Evolutionary conservation across 2,797 vertebrate genomes (phyloP), one percentile per base, ranked within the genome.

Genomic region (Hozukius guyotensis): DNA sequence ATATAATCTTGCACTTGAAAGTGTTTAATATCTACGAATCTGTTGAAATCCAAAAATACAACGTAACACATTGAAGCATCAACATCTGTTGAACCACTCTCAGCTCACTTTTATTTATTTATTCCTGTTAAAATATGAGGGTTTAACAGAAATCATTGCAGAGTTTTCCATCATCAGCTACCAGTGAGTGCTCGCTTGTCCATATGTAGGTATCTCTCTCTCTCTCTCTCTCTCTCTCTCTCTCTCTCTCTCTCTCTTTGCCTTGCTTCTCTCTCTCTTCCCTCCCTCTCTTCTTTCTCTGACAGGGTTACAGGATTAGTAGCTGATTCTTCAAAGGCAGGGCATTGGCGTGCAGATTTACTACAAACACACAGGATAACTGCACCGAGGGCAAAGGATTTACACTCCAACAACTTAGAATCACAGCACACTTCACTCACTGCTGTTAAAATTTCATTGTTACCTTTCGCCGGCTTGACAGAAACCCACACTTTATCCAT

Each of bases 1-100:
- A 63, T 68, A 36, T 63, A 87, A 86, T 83, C 79, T 76, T 86
- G 68, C 69, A 57, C 85, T 85, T 93, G 67, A 36, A 62, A 34
- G 32, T 87, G 75, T 92, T 92, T 91, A 92, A 90, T 94, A 92
- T 91, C 75, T 82, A 87, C 89, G 80, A 91, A 89, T 89, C 75
- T 70, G 78, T 78, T 80, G 82, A 91, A 87, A 86, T 87, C 80
- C 83, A 25, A 87, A 89, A 93, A 90, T 80, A 88, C 31, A 72
- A 79, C 38, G 29, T 56, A 65, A 52, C 71, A 80, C 82, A 76
- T 62, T 78, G 73, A 76, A 68, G 59, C 72, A 38, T 73, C 64
- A 1, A 42, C 88, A 92, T 91, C 78, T 93, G 89, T 49, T 60
- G 62, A 88, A 92, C 70, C 29, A 64, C 77, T 91, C 80, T 79